Base-by-base conservation (phyloP, 2,888 invertebrate genomes). In the Chironomus tentans region DNA sequence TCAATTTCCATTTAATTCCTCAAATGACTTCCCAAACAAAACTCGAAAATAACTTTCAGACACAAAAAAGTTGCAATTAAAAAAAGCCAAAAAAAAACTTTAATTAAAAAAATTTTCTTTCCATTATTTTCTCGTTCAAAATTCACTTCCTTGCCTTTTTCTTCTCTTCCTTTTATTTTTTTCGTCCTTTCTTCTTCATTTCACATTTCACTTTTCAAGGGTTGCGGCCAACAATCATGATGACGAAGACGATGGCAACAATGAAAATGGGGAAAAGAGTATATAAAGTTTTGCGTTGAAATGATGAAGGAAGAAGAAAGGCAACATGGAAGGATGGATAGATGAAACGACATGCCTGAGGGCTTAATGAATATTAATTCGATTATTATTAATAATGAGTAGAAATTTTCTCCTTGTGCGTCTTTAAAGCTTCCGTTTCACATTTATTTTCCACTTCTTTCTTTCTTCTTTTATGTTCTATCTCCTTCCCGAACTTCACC, bases 331-430 rank as follows among this genome's bases (percentile, higher is more conserved):
- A 56, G 71, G 56, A 71, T 48, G n/a, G 6, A 70, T 38, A 38
- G 38, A 38, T 38, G 38, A 38, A 38, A 38, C 38, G 38, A 38
- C 38, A 38, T 50, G 71, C 68, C 72, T 12, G 12, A 72, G 15
- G 72, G 18, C 46, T 62, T 72, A 72, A 72, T 72, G 72, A 62
- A 72, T 62, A 72, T 72, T 72, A 72, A 72, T 72, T 62, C 22
- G 61, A 72, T 72, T 72, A 72, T 38, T 72, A 38, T n/a, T 61
- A 72, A 72, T 68, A 68, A 46, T 38, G n/a, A 68, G 46, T 38
- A 22, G 68, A 38, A 46, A 3, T 22, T 65, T 22, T 7, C n/a
- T n/a, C n/a, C n/a, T n/a, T n/a, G n/a, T n/a, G n/a, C 10, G 4
- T 22, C 22, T 22, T 65, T 65, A n/a, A 56, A n/a, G 15, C 56